Percentiles rank a stretch among this genome's conserved stretches.
Conservation (phyloP, 2,113 vertebrate species). For the Poecile atricapillus region DNA sequence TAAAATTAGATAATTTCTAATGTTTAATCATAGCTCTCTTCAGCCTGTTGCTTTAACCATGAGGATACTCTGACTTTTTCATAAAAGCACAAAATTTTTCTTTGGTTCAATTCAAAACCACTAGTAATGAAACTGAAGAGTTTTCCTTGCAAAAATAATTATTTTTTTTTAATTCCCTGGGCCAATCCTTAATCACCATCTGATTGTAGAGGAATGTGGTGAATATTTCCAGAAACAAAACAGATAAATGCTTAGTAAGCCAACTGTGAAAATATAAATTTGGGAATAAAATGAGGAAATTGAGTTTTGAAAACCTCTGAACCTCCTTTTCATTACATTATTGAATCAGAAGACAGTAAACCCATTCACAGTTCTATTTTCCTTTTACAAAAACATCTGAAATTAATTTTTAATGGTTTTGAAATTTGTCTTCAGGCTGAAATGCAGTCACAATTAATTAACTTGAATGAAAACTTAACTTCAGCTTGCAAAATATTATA, state of each 20-base stretch:
- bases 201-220: rapidly evolving
- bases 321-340: background rate
- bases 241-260: background rate
- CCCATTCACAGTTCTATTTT: background rate
- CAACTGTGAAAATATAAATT: background rate
- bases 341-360: background rate
- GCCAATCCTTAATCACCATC: background rate
- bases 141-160: background rate
- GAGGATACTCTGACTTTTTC: background rate
- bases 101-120: background rate
- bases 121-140: background rate
- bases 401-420: background rate
- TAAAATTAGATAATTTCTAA: background rate
- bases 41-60: background rate
- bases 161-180: background rate
- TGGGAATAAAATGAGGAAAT: background rate
- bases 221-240: background rate
- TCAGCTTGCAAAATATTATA: background rate
- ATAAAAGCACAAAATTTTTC: background rate
- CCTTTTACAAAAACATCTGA: background rate
- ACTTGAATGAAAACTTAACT: background rate
- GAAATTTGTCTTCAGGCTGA: background rate
- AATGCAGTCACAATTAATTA: background rate
- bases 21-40: background rate
- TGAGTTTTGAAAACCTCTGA: background rate